Evolutionary conservation across 1,140 invertebrate species (phyloP), one percentile per base, ranked within the genome.

Genomic region (Paramacrobiotus metropolitanus): DNA sequence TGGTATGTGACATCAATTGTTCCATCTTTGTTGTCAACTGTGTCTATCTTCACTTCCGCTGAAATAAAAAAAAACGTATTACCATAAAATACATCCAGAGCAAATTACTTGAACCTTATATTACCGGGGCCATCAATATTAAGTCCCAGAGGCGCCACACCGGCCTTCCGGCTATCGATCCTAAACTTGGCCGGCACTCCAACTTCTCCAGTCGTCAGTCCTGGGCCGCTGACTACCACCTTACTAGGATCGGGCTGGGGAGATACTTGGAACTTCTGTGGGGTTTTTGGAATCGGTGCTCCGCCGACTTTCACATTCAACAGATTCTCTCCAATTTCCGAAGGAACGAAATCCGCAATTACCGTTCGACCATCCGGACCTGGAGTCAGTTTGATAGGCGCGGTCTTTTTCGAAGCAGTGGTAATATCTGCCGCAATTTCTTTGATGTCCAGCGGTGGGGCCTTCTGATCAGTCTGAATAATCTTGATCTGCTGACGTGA

Each of bases 91-190:
- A n/a, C n/a, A n/a, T n/a, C n/a, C n/a, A n/a, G n/a, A n/a, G n/a
- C n/a, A n/a, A n/a, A n/a, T n/a, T n/a, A n/a, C n/a, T n/a, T n/a
- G n/a, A n/a, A n/a, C n/a, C n/a, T n/a, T n/a, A n/a, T n/a, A n/a
- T n/a, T n/a, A n/a, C n/a, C n/a, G 1, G 85, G 85, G 0, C 86
- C 86, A 72, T 87, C 85, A 20, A 87, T 82, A 0, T 83, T 83
- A 1, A 88, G 79, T 4, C 82, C 80, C 21, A 85, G 71, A 1
- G 79, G 80, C 40, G 83, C 83, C 66, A 83, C 81, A 1, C 83
- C 83, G 1, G 82, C 83, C 9, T 80, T 82, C 30, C 82, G 73
- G 0, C 83, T 85, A 69, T 86, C 84, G 62, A 86, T 85, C 62
- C 84, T 78, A 68, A 88, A 88, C 67, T 84, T 80, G 0, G 83